These are phyloP conservation scores for Holothuria scabra DNA, from an alignment of 53 echinoderm and acorn worm species.

Conservation along the genomic window DNA sequence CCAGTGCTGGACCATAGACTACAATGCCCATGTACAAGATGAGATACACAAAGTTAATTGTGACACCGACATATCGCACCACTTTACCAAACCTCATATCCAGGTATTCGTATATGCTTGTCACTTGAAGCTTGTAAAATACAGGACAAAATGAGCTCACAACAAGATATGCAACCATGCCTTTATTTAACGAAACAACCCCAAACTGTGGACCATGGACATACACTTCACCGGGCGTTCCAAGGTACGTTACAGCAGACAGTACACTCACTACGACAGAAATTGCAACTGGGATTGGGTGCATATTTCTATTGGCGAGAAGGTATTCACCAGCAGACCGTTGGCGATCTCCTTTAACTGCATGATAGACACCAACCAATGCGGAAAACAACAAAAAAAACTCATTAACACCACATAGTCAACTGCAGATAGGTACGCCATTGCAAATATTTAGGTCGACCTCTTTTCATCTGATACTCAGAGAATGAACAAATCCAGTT, in stretches of 20 bases:
- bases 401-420: constrained; percentile 22
- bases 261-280: constrained; percentile 40
- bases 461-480: too few species aligned
- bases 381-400: constrained; percentile 13
- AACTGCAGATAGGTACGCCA: constrained; percentile 22
- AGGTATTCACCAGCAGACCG: constrained; percentile 34
- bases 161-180: background rate
- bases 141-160: constrained; percentile 16
- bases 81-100: too few species aligned
- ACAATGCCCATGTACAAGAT: too few species aligned
- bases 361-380: constrained; percentile 29
- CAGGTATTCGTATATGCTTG: background rate
- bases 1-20: too few species aligned
- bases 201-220: constrained; percentile 28
- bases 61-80: too few species aligned
- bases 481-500: too few species aligned
- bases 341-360: constrained; percentile 14
- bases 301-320: constrained; percentile 38
- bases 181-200: constrained; percentile 4
- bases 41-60: too few species aligned
- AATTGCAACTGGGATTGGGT: constrained; percentile 24
- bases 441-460: too few species aligned
- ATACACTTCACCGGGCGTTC: constrained; percentile 33
- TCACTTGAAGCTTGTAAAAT: constrained; percentile 15
- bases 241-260: constrained; percentile 31